Percentiles rank a stretch among this genome's conserved stretches.
phyloP scores from a whole-genome alignment of 2,888 invertebrate genomes.

The Chaetoderma sp. region DNA sequence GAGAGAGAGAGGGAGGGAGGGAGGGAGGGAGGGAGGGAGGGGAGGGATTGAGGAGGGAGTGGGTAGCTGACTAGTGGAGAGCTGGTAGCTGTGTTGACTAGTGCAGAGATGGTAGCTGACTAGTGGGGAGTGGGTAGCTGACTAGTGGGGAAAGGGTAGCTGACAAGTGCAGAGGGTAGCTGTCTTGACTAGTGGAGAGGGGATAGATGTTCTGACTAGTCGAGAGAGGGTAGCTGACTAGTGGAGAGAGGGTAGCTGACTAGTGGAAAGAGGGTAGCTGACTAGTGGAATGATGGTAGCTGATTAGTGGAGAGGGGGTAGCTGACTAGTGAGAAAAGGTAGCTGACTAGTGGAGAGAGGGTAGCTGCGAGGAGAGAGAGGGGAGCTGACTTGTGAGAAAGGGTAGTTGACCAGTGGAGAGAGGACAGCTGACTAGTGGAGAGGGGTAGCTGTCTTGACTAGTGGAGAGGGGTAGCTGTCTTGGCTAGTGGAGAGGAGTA shows the following conservation, averaged over 20 bases:
- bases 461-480: no score
- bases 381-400: no score
- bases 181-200: constrained; percentile 46
- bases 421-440: no score
- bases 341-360: neutral
- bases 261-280: no score
- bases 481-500: no score
- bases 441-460: no score
- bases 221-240: no score
- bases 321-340: no score
- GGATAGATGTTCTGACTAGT: constrained; percentile 45
- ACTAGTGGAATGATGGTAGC: constrained; percentile 46
- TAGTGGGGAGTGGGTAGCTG: no score
- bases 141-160: constrained; percentile 46
- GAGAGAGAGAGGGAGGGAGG: constrained; percentile 5
- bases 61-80: neutral
- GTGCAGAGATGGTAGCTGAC: neutral
- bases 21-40: constrained; percentile 2
- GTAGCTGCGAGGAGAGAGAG: no score
- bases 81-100: neutral
- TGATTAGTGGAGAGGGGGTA: constrained; percentile 51
- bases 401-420: no score
- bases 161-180: constrained; percentile 48
- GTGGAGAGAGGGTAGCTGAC: neutral
- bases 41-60: neutral